A percentile compares a stretch with the other conserved stretches of the same genome.
These are phyloP conservation scores for Carettochelys insculpta DNA, from an alignment of 2,113 vertebrate species.

Conservation along the genomic window DNA sequence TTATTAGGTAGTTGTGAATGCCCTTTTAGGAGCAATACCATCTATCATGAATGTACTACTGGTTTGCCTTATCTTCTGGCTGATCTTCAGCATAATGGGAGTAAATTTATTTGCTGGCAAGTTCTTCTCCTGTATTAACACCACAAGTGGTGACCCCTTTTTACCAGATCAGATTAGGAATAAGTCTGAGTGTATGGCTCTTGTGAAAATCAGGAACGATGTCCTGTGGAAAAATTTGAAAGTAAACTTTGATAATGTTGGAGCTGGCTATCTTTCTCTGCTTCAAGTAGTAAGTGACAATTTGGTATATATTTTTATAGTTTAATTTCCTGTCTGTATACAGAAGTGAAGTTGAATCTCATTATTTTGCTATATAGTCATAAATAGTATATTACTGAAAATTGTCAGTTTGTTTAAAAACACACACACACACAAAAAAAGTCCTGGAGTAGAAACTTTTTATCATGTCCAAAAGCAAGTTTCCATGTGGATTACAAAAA, in stretches of 20 bases:
- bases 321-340: neutral
- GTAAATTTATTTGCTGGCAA: constrained; percentile 97
- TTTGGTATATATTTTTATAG: neutral
- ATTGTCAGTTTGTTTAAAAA: neutral
- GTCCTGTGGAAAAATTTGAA: constrained; percentile 86
- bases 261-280: constrained; percentile 90
- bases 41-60: constrained; percentile 98
- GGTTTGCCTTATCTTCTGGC: constrained; percentile 99
- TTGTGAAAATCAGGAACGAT: constrained; percentile 19
- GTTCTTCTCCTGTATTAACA: constrained; percentile 85
- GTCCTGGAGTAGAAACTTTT: neutral
- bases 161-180: constrained; percentile 25
- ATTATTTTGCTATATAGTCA: neutral
- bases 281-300: constrained; percentile 87
- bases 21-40: constrained; percentile 95
- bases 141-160: constrained; percentile 15
- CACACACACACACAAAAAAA: neutral
- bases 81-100: constrained; percentile 99
- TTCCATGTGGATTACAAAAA: neutral
- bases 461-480: neutral
- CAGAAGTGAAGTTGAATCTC: neutral
- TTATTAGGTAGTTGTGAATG: constrained; percentile 95
- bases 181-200: constrained; percentile 50
- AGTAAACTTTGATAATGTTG: constrained; percentile 97
- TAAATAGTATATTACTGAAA: neutral